These are phyloP conservation scores for Artibeus jamaicensis DNA, from an alignment of 2,797 vertebrate species.

Conservation along the genomic window DNA sequence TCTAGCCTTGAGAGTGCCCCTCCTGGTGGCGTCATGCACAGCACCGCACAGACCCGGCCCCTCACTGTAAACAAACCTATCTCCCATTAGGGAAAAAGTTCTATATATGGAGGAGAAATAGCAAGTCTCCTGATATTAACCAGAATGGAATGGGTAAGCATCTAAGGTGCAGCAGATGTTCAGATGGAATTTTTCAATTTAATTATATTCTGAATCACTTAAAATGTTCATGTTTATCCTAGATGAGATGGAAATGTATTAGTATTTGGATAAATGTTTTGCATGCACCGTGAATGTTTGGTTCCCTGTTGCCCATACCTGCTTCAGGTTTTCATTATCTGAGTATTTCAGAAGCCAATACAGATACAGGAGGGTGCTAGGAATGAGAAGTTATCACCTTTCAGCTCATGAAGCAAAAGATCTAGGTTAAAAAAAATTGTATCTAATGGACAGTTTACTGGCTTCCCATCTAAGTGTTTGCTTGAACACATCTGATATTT, in stretches of 20 bases:
- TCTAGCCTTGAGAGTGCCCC: background rate
- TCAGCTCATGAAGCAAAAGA: background rate
- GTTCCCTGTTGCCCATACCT: background rate
- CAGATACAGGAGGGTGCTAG: background rate
- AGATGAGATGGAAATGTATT: background rate
- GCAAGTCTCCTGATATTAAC: background rate
- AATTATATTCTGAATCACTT: background rate
- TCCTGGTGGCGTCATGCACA: background rate
- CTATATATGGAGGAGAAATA: slow-evolving; percentile 7
- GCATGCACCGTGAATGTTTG: background rate
- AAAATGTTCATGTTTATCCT: background rate
- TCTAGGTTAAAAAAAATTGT: background rate
- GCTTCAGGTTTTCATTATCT: background rate
- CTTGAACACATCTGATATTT: background rate
- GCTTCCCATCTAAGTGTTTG: background rate
- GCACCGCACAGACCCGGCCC: background rate
- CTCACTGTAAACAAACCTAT: background rate
- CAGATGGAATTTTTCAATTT: background rate
- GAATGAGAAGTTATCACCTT: background rate
- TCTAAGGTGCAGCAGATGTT: background rate
- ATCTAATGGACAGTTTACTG: background rate
- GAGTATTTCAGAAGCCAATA: background rate
- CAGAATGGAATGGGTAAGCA: slow-evolving; percentile 29
- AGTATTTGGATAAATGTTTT: background rate
- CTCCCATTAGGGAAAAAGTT: background rate